phyloP scores from a whole-genome alignment of 2,113 vertebrate species.

The Petrocephalus microphthalmus region DNA sequence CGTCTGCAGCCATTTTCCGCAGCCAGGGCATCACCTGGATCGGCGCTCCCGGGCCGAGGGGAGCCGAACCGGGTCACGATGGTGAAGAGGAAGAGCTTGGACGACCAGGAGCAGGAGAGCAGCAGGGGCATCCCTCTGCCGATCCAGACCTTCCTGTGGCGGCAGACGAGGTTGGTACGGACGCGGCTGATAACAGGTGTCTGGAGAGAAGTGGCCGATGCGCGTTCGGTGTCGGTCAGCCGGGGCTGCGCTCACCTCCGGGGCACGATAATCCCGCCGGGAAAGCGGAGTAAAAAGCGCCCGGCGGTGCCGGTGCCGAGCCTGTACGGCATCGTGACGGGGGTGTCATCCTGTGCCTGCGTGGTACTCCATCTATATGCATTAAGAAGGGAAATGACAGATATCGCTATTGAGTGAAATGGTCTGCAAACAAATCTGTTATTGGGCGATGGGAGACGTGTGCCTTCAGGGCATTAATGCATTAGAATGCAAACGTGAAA shows the following conservation, averaged over 20 bases:
- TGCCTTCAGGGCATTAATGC: neutral
- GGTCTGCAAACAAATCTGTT: neutral
- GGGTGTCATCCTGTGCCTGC: neutral
- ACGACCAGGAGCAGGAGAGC: slow-evolving; percentile 85
- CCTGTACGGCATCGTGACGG: too few relatives aligned
- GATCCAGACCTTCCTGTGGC: slow-evolving; percentile 97
- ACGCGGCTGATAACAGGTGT: slow-evolving; percentile 35
- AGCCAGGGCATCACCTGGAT: slow-evolving; percentile 48
- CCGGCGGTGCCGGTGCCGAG: too few relatives aligned
- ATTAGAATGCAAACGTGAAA: neutral
- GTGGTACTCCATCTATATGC: neutral
- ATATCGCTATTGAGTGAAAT: neutral
- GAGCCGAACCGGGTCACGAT: slow-evolving; percentile 55
- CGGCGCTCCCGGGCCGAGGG: slow-evolving; percentile 17
- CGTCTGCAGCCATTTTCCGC: slow-evolving; percentile 82
- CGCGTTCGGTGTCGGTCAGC: neutral
- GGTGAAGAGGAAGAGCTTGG: slow-evolving; percentile 97
- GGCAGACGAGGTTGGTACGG: slow-evolving; percentile 87
- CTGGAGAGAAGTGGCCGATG: slow-evolving; percentile 7
- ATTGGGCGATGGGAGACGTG: neutral
- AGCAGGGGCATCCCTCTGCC: slow-evolving; percentile 88
- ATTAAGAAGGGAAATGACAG: neutral
- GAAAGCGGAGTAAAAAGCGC: neutral
- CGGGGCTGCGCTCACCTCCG: neutral
- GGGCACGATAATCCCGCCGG: neutral